A percentile compares a stretch with the other conserved stretches of the same genome.
Evolutionary conservation across 2,797 vertebrate genomes (phyloP).

Genomic region (Peromyscus attwateri): DNA sequence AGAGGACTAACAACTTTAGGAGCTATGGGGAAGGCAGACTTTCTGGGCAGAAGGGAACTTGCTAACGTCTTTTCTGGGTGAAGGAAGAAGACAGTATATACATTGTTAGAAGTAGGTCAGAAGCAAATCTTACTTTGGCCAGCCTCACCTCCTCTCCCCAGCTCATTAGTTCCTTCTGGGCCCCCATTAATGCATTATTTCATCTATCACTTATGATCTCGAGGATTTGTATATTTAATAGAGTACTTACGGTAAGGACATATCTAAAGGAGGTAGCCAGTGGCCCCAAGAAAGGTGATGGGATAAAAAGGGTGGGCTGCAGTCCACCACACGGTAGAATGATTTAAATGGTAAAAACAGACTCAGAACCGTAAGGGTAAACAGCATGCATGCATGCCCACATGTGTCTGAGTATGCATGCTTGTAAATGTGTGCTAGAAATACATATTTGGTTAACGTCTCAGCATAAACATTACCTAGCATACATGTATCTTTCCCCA

Average conservation of each 20-base stretch:
- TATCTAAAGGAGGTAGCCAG: not conserved
- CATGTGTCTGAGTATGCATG: not conserved
- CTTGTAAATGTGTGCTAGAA: not conserved
- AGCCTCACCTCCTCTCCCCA: not conserved
- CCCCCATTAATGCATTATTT: not conserved
- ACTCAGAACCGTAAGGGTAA: not conserved
- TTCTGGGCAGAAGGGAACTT: not conserved
- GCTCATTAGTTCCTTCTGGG: not conserved
- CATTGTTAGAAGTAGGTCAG: not conserved
- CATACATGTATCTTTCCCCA: not conserved
- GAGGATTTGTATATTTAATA: not conserved
- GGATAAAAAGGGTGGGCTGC: not conserved
- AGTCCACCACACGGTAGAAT: not conserved
- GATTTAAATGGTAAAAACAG: not conserved
- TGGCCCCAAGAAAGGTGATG: not conserved
- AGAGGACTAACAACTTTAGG: not conserved
- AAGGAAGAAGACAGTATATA: not conserved
- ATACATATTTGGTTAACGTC: not conserved
- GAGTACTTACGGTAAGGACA: not conserved
- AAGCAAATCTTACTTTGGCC: not conserved
- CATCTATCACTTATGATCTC: not conserved
- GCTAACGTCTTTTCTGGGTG: not conserved
- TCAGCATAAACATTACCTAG: not conserved
- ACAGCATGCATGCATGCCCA: fast-evolving
- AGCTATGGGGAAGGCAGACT: not conserved